These are phyloP conservation scores for Pagrus major DNA, from an alignment of 2,113 vertebrate species.

Conservation along the genomic window DNA sequence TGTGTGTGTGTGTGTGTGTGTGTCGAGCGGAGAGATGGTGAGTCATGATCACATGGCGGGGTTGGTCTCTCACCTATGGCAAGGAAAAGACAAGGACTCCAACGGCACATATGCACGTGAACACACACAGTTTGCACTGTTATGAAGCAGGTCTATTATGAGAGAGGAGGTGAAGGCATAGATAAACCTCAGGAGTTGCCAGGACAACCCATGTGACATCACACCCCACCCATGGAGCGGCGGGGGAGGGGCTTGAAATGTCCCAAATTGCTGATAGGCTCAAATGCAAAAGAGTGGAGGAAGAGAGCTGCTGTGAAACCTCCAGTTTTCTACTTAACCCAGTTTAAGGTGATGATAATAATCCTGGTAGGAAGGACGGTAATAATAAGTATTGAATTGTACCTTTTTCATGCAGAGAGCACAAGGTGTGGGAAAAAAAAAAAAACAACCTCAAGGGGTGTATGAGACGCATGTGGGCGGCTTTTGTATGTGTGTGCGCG, in stretches of 20 bases:
- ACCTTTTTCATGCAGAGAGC: slow-evolving; percentile 13
- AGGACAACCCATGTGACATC: slow-evolving; percentile 78
- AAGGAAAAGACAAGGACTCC: slow-evolving; percentile 69
- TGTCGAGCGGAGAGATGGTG: slow-evolving; percentile 51
- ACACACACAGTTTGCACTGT: slow-evolving; percentile 19
- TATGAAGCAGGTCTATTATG: slow-evolving; percentile 36
- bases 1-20: slow-evolving; percentile 20
- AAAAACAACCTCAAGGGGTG: slow-evolving; percentile 16
- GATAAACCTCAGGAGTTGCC: slow-evolving; percentile 76
- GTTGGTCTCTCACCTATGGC: slow-evolving; percentile 66
- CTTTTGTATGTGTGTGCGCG: slow-evolving; percentile 18
- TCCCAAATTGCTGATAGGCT: slow-evolving; percentile 61
- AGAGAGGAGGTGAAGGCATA: slow-evolving; percentile 54
- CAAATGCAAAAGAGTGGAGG: slow-evolving; percentile 27
- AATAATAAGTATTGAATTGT: slow-evolving; percentile 16
- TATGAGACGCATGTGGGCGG: slow-evolving; percentile 46
- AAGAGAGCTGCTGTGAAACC: slow-evolving; percentile 16
- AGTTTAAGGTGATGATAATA: slow-evolving; percentile 33
- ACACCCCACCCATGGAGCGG: slow-evolving; percentile 60
- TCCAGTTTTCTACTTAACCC: slow-evolving; percentile 21
- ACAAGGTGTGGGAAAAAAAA: background rate
- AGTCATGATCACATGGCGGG: slow-evolving; percentile 69
- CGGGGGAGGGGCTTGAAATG: slow-evolving; percentile 52
- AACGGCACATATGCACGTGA: slow-evolving; percentile 10
- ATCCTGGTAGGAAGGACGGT: background rate